These are phyloP conservation scores for Cryptus armator DNA, from an alignment of 2,888 invertebrate species.

Conservation along the genomic window DNA sequence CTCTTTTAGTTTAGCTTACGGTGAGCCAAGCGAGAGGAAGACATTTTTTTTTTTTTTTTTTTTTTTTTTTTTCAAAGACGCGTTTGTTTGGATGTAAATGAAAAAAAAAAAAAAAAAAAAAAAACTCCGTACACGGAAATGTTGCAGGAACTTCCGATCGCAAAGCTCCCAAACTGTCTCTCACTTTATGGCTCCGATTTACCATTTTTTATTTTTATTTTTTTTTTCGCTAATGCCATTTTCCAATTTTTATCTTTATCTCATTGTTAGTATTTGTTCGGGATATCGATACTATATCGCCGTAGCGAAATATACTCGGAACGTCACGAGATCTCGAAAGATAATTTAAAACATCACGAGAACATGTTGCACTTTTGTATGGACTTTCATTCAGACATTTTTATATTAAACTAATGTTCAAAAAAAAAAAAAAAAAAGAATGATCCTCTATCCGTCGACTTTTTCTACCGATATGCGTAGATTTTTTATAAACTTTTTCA, in stretches of 20 bases:
- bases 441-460: slow-evolving; percentile 38
- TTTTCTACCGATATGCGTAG: slow-evolving; percentile 48
- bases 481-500: slow-evolving; percentile 54
- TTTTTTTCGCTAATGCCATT: slow-evolving; percentile 6
- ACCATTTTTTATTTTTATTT: neutral
- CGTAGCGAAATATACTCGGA: neutral
- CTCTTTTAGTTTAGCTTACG: slow-evolving; percentile 55
- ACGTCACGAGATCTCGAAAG: slow-evolving; percentile 9
- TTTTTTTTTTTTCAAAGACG: neutral
- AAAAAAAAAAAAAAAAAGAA: slow-evolving; percentile 19
- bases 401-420: slow-evolving; percentile 31
- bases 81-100: neutral
- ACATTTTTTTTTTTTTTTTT: slow-evolving; percentile 7
- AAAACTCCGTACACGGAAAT: neutral
- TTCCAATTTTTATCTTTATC: slow-evolving; percentile 11
- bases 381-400: neutral
- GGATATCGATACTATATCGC: neutral
- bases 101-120: neutral
- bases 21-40: slow-evolving; percentile 53
- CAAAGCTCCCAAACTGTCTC: slow-evolving; percentile 32
- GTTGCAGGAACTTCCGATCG: slow-evolving; percentile 43
- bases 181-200: slow-evolving; percentile 10
- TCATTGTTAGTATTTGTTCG: slow-evolving; percentile 29
- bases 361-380: slow-evolving; percentile 5
- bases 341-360: slow-evolving; percentile 10